phyloP scores from a whole-genome alignment of 2,113 vertebrate genomes.

The Hyla sarda region DNA sequence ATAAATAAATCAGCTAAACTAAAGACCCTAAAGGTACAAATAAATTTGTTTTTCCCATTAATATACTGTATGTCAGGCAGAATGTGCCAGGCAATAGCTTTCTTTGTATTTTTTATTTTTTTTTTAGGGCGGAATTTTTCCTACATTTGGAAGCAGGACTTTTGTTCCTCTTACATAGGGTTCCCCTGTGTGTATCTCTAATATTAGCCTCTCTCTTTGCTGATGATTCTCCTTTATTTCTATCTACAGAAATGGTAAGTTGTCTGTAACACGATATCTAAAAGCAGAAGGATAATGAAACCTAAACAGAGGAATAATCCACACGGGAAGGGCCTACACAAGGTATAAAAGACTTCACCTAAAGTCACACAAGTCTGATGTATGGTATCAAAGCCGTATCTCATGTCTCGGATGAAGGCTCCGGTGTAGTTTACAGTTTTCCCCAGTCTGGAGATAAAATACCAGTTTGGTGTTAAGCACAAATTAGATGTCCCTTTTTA shows the following conservation, averaged over 20 bases:
- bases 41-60: background rate
- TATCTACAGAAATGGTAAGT: constrained; percentile 66
- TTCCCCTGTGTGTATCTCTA: constrained; percentile 64
- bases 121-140: constrained; percentile 61
- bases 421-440: constrained; percentile 36
- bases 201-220: constrained; percentile 65
- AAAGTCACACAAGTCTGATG: constrained; percentile 66
- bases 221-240: constrained; percentile 65
- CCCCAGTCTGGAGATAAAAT: background rate
- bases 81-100: constrained; percentile 17
- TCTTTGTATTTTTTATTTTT: constrained; percentile 38
- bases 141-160: constrained; percentile 66
- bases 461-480: constrained; percentile 27
- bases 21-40: background rate
- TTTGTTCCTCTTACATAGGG: constrained; percentile 57
- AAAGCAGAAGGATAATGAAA: constrained; percentile 70
- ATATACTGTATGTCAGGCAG: constrained; percentile 54
- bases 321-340: constrained; percentile 65
- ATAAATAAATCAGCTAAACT: background rate
- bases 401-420: constrained; percentile 62
- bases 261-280: constrained; percentile 64
- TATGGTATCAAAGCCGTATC: constrained; percentile 56
- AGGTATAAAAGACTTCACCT: constrained; percentile 68
- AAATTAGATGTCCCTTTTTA: constrained; percentile 35
- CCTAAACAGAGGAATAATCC: constrained; percentile 68